phyloP scores from a whole-genome alignment of 2,797 vertebrate species.

The Eleutherodactylus coqui region DNA sequence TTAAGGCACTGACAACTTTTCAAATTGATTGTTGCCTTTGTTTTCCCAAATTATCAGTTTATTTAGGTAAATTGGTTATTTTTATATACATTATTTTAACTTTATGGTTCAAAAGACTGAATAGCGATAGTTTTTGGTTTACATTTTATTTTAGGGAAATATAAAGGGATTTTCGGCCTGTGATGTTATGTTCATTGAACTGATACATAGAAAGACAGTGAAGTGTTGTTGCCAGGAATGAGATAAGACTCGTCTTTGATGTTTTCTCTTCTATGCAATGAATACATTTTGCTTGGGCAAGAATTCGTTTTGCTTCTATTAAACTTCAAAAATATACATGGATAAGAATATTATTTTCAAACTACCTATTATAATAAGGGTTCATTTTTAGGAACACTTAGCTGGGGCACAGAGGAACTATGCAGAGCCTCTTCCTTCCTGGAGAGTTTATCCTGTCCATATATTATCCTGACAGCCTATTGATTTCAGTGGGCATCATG shows the following conservation, averaged over 20 bases:
- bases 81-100: neutral
- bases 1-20: slow-evolving; percentile 57
- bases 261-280: neutral
- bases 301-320: neutral
- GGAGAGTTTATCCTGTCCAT: neutral
- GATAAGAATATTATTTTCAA: neutral
- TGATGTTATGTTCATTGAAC: slow-evolving; percentile 39
- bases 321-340: neutral
- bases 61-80: slow-evolving; percentile 54
- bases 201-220: neutral
- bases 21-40: slow-evolving; percentile 54
- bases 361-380: neutral
- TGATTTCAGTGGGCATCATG: neutral
- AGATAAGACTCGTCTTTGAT: neutral
- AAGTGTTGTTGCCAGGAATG: neutral
- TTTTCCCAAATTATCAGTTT: slow-evolving; percentile 26
- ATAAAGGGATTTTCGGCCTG: slow-evolving; percentile 18
- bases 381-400: neutral
- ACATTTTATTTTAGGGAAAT: neutral
- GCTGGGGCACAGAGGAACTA: too few species aligned
- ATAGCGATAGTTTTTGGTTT: neutral
- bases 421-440: neutral
- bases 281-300: neutral
- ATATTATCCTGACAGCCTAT: neutral
- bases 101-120: neutral